These are phyloP conservation scores for Trachurus trachurus DNA, from an alignment of 2,797 vertebrate genomes.

Conservation along the genomic window DNA sequence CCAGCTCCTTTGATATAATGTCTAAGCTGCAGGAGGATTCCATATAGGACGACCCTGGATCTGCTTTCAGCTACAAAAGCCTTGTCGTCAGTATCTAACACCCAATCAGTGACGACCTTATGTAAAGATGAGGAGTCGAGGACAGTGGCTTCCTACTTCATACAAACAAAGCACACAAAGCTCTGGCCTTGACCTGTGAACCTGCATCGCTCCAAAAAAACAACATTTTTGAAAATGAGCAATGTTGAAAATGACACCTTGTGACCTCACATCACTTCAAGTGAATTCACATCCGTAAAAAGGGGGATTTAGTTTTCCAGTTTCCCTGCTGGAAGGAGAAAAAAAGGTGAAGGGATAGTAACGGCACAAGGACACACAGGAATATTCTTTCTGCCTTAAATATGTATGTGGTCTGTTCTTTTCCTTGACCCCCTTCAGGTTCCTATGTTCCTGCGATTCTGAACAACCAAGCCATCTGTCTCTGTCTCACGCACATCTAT, in stretches of 20 bases:
- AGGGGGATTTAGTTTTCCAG: not conserved
- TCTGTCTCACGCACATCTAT: not conserved
- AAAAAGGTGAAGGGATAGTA: not conserved
- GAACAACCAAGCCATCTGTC: constrained; percentile 36
- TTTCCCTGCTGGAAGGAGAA: not conserved
- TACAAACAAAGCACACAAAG: not conserved
- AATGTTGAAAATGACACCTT: not conserved
- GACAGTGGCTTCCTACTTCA: not conserved
- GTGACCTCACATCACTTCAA: not conserved
- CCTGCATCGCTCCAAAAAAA: not conserved
- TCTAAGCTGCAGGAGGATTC: not conserved
- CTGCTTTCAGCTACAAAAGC: not conserved
- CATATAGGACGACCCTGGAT: not conserved
- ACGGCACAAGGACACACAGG: constrained; percentile 5
- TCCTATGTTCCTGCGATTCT: constrained; percentile 10
- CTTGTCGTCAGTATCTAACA: not conserved
- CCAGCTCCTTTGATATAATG: not conserved
- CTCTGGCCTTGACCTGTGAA: not conserved
- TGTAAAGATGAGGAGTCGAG: not conserved
- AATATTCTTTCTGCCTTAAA: constrained; percentile 17
- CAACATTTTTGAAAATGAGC: not conserved
- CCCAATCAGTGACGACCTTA: too few species aligned
- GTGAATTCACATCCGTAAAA: not conserved
- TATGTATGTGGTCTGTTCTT: constrained; percentile 24
- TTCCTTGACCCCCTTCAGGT: constrained; percentile 34